Conservation (phyloP, 2,888 invertebrate species). For the Sarcophaga variegata region DNA sequence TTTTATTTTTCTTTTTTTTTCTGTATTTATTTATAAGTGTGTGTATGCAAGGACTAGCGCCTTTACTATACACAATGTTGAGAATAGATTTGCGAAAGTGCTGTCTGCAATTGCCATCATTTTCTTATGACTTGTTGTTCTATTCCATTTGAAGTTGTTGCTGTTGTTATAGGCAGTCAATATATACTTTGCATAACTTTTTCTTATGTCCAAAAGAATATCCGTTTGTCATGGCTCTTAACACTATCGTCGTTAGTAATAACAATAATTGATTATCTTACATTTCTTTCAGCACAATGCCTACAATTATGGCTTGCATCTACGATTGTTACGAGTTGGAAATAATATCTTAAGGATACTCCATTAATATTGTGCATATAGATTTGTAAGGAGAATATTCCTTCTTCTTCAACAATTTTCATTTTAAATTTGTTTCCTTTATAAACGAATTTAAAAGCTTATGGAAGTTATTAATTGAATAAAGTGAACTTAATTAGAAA, state of each 20-base stretch:
- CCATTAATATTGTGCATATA: neutral
- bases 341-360: too few species aligned
- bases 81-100: neutral
- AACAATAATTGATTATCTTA: constrained; percentile 29
- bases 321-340: neutral
- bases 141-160: neutral
- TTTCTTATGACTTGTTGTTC: neutral
- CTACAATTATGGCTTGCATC: neutral
- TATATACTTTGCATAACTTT: constrained; percentile 42
- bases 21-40: too few species aligned
- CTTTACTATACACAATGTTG: too few species aligned
- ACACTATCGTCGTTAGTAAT: constrained; percentile 35
- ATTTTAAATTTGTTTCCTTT: neutral
- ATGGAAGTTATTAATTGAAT: neutral
- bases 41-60: neutral
- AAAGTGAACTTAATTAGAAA: too few species aligned
- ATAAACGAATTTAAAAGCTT: constrained; percentile 6
- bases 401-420: too few species aligned
- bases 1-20: too few species aligned
- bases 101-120: neutral
- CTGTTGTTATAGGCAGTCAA: constrained; percentile 14
- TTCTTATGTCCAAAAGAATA: constrained; percentile 15
- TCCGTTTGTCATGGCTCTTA: constrained; percentile 55
- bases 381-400: neutral
- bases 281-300: constrained; percentile 9